Evolutionary conservation across 2,888 invertebrate species (phyloP).

Genomic region (Chorisops tibialis): DNA sequence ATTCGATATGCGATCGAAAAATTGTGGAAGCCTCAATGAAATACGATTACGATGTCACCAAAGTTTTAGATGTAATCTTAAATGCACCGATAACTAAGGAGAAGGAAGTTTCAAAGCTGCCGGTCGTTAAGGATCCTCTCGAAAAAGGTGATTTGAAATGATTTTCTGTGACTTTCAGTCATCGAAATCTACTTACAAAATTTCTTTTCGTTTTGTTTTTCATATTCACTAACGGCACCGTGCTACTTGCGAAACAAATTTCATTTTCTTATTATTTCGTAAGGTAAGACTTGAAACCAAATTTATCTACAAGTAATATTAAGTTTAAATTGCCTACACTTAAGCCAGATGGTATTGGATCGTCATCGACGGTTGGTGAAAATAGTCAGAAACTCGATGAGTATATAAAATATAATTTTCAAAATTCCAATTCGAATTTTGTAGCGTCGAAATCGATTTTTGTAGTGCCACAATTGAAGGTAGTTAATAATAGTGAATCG

Average conservation of each 20-base stretch:
- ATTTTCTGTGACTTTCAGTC: neutral
- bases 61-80: conserved; percentile 70
- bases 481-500: neutral
- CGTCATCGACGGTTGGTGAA: neutral
- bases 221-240: conserved; percentile 28
- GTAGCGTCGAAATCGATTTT: conserved; percentile 17
- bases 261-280: conserved; percentile 30
- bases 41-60: conserved; percentile 69
- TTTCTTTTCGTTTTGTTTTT: conserved; percentile 23
- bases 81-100: conserved; percentile 40
- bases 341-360: neutral
- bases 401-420: conserved; percentile 18
- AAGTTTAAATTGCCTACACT: conserved; percentile 9
- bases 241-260: neutral
- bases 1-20: conserved; percentile 67
- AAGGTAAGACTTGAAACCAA: conserved; percentile 32
- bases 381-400: conserved; percentile 21
- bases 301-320: conserved; percentile 12
- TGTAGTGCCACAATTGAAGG: conserved; percentile 23
- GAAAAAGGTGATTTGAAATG: conserved; percentile 44
- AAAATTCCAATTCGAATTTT: conserved; percentile 12
- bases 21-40: conserved; percentile 70
- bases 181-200: neutral
- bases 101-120: neutral
- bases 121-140: conserved; percentile 35